Evolutionary conservation across 2,888 invertebrate species (phyloP), one percentile per base, ranked within the genome.

Genomic region (Rosalia funebris): DNA sequence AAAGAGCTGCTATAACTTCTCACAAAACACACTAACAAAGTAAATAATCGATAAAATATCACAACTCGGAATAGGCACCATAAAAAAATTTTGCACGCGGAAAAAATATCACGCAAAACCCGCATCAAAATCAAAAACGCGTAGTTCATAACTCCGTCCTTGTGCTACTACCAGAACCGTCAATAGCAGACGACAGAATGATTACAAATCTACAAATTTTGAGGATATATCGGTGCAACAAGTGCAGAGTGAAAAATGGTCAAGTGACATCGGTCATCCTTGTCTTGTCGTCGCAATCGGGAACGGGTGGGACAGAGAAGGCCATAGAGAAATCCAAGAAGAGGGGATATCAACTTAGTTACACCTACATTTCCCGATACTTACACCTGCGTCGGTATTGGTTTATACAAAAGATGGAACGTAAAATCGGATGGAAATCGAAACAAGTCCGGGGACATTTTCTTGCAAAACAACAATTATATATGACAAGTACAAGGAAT

Each of bases 361-460:
- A 81, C 81, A 80, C n/a, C n/a, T n/a, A n/a, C 79, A 81, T 77
- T 79, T 81, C 65, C 70, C 66, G 69, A 71, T 72, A 81, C 81
- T 81, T 81, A 81, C 81, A 81, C 81, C 79, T 77, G 61, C 47
- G 53, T 42, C 39, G 44, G 19, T 41, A 36, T 37, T 41, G 11
- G 36, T 20, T 56, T 44, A 46, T 52, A 56, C 60, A 56, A 55
- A 50, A 32, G 60, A 56, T 56, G 16, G 3, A 5, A 15, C n/a
- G 46, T 9, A 46, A 20, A 37, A 55, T 37, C n/a, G n/a, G n/a
- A n/a, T n/a, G n/a, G n/a, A n/a, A n/a, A n/a, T n/a, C n/a, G n/a
- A n/a, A n/a, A n/a, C n/a, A n/a, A n/a, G n/a, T n/a, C n/a, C n/a
- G n/a, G n/a, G n/a, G n/a, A n/a, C n/a, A n/a, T n/a, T n/a, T n/a